Evolutionary conservation across 2,797 vertebrate genomes (phyloP), one percentile per base, ranked within the genome.

Genomic region (Leontocebus nigricollis): DNA sequence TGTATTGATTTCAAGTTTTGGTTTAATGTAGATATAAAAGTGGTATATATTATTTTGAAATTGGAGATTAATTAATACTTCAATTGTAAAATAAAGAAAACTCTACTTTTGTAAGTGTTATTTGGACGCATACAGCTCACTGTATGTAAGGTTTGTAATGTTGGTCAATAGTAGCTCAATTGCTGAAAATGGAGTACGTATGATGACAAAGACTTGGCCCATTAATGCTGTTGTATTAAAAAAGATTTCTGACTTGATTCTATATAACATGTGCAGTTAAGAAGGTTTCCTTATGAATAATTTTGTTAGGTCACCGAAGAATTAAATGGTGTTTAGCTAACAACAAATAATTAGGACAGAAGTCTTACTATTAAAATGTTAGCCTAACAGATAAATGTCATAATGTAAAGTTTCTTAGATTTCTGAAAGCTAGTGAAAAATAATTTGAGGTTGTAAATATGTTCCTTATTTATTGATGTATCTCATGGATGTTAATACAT

Each of bases 351-450:
- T 10, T 90, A 70, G 73, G 76, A 80, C 36, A 93, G 19, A 85
- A 12, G 19, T 83, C 46, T 81, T 46, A 87, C 84, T 80, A 67
- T 73, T 94, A 81, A 97, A 97, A 95, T 8, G 8, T 90, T 90
- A 80, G 0, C 8, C 46, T 90, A 39, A 30, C 10, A 93, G 26
- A 1, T 0, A 33, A n/a, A 4, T 36, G 36, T 30, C 67, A 61
- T 17, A n/a, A 72, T 13, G 44, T 46, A 95, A 87, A 55, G 1
- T 1, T 76, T 83, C 67, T 64, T 59, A 26, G 2, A 52, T 95
- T 95, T 89, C 36, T 82, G 20, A 76, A 17, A 85, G 15, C 27
- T 52, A 48, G 24, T 36, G 41, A 75, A 95, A 94, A 93, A 75
- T n/a, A 91, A 72, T 52, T 67, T 59, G 75, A 89, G 14, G 2